phyloP scores from a whole-genome alignment of 2,797 vertebrate genomes.

The Leucoraja ocellata region DNA sequence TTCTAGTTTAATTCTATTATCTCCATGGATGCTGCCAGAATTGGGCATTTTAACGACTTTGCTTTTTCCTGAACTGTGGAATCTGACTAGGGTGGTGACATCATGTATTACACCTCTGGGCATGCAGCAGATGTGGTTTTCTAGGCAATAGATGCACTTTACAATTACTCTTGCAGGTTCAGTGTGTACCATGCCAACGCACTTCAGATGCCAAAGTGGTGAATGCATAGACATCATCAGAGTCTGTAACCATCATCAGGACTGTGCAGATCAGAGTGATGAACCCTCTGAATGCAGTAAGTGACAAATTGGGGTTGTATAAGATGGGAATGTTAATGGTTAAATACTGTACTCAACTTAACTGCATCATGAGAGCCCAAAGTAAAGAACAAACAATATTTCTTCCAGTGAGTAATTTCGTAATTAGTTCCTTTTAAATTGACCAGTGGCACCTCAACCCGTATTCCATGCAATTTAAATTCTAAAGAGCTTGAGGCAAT shows the following conservation, averaged over 20 bases:
- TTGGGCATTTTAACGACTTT: no score
- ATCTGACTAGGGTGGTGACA: no score
- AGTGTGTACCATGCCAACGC: slow-evolving; percentile 80
- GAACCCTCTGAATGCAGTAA: slow-evolving; percentile 92
- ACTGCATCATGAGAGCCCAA: not conserved
- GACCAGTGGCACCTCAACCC: no score
- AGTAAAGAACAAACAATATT: not conserved
- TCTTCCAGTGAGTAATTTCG: no score
- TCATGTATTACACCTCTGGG: no score
- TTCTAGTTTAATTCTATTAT: no score
- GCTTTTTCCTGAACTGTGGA: no score
- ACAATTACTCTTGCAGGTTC: slow-evolving; percentile 59
- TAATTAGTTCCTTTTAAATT: no score
- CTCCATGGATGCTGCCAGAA: no score
- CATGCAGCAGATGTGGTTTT: not conserved
- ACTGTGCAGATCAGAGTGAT: slow-evolving; percentile 94
- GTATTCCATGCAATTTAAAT: no score
- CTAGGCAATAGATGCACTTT: not conserved
- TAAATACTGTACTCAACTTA: not conserved
- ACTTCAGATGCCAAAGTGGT: slow-evolving; percentile 90
- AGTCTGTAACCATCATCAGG: slow-evolving; percentile 84
- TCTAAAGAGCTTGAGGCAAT: no score
- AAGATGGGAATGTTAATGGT: not conserved
- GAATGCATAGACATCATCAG: slow-evolving; percentile 88
- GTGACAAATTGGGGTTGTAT: slow-evolving; percentile 47